Evolutionary conservation across 2,888 invertebrate genomes (phyloP).

Genomic region (Neocrepidodera transversa): DNA sequence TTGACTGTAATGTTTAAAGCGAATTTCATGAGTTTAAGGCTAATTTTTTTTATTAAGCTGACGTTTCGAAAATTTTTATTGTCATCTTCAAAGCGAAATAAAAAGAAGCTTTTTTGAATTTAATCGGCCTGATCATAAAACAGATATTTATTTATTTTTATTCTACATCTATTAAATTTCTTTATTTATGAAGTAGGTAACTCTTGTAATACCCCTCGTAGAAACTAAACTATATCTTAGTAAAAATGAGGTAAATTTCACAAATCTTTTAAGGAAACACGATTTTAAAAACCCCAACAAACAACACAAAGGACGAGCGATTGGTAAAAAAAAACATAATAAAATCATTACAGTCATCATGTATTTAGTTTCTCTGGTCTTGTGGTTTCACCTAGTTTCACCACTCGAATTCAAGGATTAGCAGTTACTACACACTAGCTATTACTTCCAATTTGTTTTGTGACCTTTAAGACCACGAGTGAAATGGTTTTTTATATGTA

Average conservation of each 20-base stretch:
- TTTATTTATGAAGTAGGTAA: too few species aligned
- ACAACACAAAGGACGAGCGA: not conserved
- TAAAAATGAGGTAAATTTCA: not conserved
- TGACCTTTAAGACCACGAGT: constrained; percentile 15
- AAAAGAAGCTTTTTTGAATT: too few species aligned
- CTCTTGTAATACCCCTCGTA: too few species aligned
- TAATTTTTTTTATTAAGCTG: too few species aligned
- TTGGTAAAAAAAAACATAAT: constrained; percentile 7
- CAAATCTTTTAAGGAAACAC: not conserved
- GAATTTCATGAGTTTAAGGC: too few species aligned
- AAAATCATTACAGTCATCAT: constrained; percentile 11
- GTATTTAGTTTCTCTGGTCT: constrained; percentile 5
- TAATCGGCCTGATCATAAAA: too few species aligned
- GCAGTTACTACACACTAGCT: constrained; percentile 16
- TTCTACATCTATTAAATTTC: too few species aligned
- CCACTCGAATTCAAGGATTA: constrained; percentile 23
- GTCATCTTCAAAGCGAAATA: too few species aligned
- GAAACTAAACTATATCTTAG: too few species aligned
- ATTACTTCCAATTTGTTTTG: constrained; percentile 20
- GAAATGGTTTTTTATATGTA: constrained; percentile 9
- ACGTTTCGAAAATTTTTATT: too few species aligned
- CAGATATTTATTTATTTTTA: too few species aligned
- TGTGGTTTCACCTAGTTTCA: constrained; percentile 27
- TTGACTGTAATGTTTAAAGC: too few species aligned
- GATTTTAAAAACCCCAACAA: not conserved